A percentile compares a stretch with the other conserved stretches of the same genome.
Conservation (phyloP, 2,797 vertebrate genomes). For the Micropoecilia bifurca region DNA sequence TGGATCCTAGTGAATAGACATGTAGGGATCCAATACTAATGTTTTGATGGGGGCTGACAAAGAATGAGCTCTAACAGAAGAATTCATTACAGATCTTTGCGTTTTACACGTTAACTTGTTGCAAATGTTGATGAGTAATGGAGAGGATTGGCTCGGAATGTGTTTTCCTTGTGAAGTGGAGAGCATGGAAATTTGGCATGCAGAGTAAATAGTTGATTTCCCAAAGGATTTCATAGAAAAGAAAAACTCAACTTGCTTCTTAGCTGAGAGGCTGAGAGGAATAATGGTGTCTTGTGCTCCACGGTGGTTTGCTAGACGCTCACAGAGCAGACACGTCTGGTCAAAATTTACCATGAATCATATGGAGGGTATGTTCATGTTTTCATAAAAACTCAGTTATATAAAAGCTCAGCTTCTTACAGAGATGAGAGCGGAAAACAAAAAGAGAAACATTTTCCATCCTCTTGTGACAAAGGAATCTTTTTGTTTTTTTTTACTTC, state of each 20-base stretch:
- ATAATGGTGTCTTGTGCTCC: slow-evolving; percentile 21
- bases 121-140: not conserved
- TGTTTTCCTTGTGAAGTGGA: not conserved
- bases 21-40: slow-evolving; percentile 16
- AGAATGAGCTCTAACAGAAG: slow-evolving; percentile 2
- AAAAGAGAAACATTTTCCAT: not conserved
- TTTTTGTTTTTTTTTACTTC: not conserved
- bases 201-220: not conserved
- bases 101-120: not conserved
- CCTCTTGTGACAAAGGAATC: not conserved
- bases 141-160: slow-evolving; percentile 1
- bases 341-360: slow-evolving; percentile 67
- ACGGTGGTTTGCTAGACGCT: slow-evolving; percentile 31
- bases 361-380: slow-evolving; percentile 11
- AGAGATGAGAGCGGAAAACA: slow-evolving; percentile 26
- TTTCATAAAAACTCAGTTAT: slow-evolving; percentile 24
- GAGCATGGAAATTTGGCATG: not conserved
- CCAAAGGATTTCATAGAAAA: slow-evolving; percentile 1
- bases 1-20: slow-evolving; percentile 21
- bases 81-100: not conserved
- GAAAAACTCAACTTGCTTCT: slow-evolving; percentile 8
- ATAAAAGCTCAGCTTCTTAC: too few species aligned
- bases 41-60: slow-evolving; percentile 35
- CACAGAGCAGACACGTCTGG: slow-evolving; percentile 43
- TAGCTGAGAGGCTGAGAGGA: slow-evolving; percentile 19